These are phyloP conservation scores for Sterrhoptilus dennistouni DNA, from an alignment of 2,113 vertebrate genomes.

Conservation along the genomic window DNA sequence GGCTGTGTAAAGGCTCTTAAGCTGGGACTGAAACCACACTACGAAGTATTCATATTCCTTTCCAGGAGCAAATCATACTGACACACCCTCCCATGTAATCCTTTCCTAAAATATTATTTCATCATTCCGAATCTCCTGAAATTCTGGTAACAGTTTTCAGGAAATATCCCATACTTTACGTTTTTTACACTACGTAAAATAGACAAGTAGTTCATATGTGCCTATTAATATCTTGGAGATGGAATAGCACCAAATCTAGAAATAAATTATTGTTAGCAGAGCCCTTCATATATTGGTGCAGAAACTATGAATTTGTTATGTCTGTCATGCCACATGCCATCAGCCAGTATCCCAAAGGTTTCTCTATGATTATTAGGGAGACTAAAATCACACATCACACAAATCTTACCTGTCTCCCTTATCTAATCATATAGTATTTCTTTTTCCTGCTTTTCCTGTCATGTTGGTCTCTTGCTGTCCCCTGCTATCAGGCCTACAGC, in stretches of 20 bases:
- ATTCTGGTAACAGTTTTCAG: not conserved
- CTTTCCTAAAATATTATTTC: not conserved
- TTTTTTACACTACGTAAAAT: not conserved
- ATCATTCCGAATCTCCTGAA: not conserved
- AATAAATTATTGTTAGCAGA: conserved; percentile 1
- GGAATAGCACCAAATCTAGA: not conserved
- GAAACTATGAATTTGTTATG: conserved; percentile 29
- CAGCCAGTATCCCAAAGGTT: conserved; percentile 37
- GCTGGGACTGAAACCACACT: not conserved
- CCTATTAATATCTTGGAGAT: not conserved
- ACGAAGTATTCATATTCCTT: not conserved
- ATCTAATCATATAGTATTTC: conserved; percentile 61
- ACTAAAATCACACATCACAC: conserved; percentile 55
- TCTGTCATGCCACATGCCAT: conserved; percentile 6
- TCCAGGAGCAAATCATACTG: not conserved
- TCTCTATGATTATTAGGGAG: conserved; percentile 60
- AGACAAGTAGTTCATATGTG: not conserved
- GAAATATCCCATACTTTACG: not conserved
- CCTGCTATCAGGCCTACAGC: conserved; percentile 54
- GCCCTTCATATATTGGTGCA: not conserved
- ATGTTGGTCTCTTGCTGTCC: not conserved
- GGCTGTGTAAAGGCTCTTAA: not conserved
- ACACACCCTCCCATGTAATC: not conserved
- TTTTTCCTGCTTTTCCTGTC: conserved; percentile 49
- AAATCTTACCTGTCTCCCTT: conserved; percentile 47